Evolutionary conservation across 2,797 vertebrate genomes (phyloP).

Genomic region (Kryptopterus vitreolus): DNA sequence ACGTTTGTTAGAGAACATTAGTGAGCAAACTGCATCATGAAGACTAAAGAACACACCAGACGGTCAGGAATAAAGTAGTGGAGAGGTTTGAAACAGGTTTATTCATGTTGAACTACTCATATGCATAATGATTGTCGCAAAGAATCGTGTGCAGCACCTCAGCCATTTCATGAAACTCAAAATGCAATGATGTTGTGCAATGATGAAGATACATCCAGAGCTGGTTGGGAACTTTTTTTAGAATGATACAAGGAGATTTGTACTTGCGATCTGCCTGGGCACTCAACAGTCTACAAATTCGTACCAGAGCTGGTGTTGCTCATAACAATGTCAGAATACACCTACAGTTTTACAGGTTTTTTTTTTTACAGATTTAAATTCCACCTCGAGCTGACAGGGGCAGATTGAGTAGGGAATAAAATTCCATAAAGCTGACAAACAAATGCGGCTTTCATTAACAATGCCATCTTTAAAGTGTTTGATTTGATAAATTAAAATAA

Average conservation of each 20-base stretch:
- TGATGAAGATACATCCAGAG: neutral
- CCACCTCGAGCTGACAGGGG: neutral
- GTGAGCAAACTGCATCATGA: too few species aligned
- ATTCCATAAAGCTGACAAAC: neutral
- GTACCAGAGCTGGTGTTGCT: neutral
- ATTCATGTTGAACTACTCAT: too few species aligned
- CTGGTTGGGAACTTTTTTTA: neutral
- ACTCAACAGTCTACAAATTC: neutral
- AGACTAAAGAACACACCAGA: too few species aligned
- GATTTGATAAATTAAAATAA: too few species aligned
- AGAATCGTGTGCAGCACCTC: neutral
- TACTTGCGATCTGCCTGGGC: neutral
- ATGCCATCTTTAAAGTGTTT: neutral
- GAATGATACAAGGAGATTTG: neutral
- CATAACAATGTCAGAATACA: neutral
- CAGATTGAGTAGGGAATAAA: neutral
- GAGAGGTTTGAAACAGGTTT: too few species aligned
- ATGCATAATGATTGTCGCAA: too few species aligned
- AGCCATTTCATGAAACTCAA: neutral
- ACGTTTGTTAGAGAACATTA: too few species aligned
- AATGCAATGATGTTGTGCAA: neutral
- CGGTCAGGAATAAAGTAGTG: too few species aligned
- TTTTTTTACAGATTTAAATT: too few species aligned
- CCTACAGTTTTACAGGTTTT: neutral
- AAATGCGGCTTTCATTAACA: neutral